phyloP scores from a whole-genome alignment of 2,888 invertebrate species.

The Pyrrhia umbra region DNA sequence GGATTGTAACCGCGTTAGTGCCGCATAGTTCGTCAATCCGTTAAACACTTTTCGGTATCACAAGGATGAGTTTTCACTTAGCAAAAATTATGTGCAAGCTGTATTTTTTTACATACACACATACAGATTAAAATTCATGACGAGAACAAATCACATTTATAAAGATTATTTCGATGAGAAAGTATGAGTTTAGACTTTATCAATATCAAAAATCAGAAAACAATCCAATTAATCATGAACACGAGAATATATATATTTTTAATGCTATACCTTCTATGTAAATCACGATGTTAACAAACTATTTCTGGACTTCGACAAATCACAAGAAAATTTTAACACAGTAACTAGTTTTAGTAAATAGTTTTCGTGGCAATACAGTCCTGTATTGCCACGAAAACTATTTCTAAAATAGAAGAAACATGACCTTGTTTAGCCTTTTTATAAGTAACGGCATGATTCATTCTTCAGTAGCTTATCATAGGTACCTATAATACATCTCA shows the following conservation, averaged over 20 bases:
- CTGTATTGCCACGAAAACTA: neutral
- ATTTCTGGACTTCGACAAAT: neutral
- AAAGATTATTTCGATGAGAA: no score
- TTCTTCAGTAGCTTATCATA: neutral
- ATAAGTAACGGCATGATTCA: slow-evolving; percentile 9
- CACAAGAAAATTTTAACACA: neutral
- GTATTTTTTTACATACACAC: no score
- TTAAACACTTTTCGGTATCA: neutral
- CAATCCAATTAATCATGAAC: neutral
- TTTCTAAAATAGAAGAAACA: neutral
- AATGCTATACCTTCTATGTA: no score
- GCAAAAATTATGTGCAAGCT: no score
- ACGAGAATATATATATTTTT: no score
- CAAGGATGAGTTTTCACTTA: neutral
- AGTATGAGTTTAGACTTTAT: no score
- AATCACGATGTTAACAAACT: neutral
- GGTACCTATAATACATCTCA: slow-evolving; percentile 9
- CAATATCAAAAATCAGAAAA: no score
- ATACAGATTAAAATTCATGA: neutral
- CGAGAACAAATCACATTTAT: no score
- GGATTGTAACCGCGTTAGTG: neutral
- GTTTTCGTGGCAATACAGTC: no score
- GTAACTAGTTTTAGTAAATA: no score
- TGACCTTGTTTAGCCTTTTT: slow-evolving; percentile 1
- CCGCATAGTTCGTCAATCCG: slow-evolving; percentile 2